These are phyloP conservation scores for Corythaeola cristata DNA, from an alignment of 2,113 vertebrate species.

Conservation along the genomic window DNA sequence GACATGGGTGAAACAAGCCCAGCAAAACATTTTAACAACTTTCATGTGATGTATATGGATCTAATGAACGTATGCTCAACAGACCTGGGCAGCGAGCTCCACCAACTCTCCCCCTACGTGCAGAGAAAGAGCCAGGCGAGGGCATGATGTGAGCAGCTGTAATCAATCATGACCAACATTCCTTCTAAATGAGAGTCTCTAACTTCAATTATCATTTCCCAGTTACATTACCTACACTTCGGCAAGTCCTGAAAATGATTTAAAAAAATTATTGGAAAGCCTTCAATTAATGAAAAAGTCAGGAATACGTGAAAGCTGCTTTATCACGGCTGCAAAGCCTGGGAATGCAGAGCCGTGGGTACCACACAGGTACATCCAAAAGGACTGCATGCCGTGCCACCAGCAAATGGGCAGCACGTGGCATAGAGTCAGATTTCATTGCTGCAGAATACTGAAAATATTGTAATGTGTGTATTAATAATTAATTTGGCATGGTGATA, in stretches of 20 bases:
- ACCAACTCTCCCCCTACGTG: accelerated
- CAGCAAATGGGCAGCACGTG: neutral
- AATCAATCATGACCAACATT: neutral
- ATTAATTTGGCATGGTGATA: neutral
- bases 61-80: neutral
- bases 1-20: neutral
- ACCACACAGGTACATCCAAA: neutral
- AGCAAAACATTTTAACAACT: neutral
- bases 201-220: neutral
- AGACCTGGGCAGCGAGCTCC: neutral
- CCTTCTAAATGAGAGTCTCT: neutral
- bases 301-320: neutral
- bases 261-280: neutral
- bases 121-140: neutral
- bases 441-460: slow-evolving; percentile 4
- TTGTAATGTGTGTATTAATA: slow-evolving; percentile 4
- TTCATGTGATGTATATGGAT: neutral
- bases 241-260: neutral
- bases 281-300: neutral
- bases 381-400: neutral
- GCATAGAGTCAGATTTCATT: neutral
- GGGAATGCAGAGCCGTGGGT: neutral
- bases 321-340: neutral
- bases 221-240: neutral
- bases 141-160: neutral